phyloP scores from a whole-genome alignment of 2,888 invertebrate species.

The Bombyx huttoni region DNA sequence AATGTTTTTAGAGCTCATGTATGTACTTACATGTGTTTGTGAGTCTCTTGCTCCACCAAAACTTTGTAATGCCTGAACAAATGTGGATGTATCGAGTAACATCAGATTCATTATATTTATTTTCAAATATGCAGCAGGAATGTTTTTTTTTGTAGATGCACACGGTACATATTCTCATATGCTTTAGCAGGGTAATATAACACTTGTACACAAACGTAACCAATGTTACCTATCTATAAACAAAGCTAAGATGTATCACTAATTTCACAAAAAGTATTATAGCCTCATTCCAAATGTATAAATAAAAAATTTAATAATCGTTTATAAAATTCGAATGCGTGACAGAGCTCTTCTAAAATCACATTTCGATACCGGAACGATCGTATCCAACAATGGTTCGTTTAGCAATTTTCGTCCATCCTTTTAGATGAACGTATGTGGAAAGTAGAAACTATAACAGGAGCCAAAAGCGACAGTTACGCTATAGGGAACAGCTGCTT shows the following conservation, averaged over 20 bases:
- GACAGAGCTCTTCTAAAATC: neutral
- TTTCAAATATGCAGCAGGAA: too few species aligned
- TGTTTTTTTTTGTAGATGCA: too few species aligned
- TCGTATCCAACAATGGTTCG: neutral
- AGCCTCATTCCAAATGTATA: neutral
- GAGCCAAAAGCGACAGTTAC: constrained; percentile 24
- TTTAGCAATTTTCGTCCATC: constrained; percentile 1
- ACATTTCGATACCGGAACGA: neutral
- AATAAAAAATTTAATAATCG: neutral
- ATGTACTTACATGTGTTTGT: too few species aligned
- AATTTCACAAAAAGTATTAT: neutral
- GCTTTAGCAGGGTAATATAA: too few species aligned
- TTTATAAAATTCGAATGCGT: neutral
- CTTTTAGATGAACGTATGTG: neutral
- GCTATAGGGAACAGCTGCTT: constrained; percentile 36
- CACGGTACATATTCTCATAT: too few species aligned
- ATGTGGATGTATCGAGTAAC: too few species aligned
- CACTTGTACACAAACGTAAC: too few species aligned
- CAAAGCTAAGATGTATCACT: neutral
- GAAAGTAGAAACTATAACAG: constrained; percentile 1
- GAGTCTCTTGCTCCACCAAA: too few species aligned
- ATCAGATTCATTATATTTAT: too few species aligned
- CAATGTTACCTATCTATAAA: too few species aligned
- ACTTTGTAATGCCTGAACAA: too few species aligned
- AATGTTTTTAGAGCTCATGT: too few species aligned